Conservation (phyloP, 2,113 vertebrate genomes). For the Ictalurus punctatus region DNA sequence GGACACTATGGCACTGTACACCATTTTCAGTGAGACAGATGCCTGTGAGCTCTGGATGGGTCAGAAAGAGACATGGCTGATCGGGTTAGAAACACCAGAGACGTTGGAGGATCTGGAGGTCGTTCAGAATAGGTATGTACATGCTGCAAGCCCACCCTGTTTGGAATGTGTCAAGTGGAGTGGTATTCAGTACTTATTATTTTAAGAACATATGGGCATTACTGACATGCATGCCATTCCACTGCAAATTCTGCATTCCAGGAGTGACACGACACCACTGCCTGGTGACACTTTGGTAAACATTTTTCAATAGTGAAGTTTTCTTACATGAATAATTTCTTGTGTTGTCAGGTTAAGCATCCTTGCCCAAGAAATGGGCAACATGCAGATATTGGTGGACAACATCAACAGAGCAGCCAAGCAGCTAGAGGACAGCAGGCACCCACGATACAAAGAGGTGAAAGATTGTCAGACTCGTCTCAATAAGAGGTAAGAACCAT, state of each 20-base stretch:
- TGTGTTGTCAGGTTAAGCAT: conserved; percentile 80
- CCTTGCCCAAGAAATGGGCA: conserved; percentile 86
- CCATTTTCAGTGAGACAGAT: conserved; percentile 90
- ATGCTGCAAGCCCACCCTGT: not conserved
- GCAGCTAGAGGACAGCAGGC: conserved; percentile 83
- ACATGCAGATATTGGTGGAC: conserved; percentile 78
- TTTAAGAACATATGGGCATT: conserved; percentile 19
- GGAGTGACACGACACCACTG: no score
- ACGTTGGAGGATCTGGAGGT: conserved; percentile 93
- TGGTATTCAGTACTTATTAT: not conserved
- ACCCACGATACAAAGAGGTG: conserved; percentile 85
- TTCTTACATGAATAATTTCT: not conserved
- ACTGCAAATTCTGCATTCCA: not conserved
- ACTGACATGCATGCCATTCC: not conserved
- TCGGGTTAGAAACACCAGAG: conserved; percentile 82
- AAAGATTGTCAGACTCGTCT: conserved; percentile 81
- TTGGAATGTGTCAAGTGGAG: conserved; percentile 20
- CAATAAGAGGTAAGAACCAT: conserved; percentile 78
- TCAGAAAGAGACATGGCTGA: conserved; percentile 93
- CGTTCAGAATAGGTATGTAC: conserved; percentile 86
- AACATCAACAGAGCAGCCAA: conserved; percentile 84
- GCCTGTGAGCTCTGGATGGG: conserved; percentile 96
- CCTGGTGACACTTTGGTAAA: not conserved
- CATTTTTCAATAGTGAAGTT: not conserved
- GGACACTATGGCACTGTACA: conserved; percentile 87